Evolutionary conservation across 2,888 invertebrate species (phyloP), one percentile per base, ranked within the genome.

Genomic region (Cataglyphis livida): DNA sequence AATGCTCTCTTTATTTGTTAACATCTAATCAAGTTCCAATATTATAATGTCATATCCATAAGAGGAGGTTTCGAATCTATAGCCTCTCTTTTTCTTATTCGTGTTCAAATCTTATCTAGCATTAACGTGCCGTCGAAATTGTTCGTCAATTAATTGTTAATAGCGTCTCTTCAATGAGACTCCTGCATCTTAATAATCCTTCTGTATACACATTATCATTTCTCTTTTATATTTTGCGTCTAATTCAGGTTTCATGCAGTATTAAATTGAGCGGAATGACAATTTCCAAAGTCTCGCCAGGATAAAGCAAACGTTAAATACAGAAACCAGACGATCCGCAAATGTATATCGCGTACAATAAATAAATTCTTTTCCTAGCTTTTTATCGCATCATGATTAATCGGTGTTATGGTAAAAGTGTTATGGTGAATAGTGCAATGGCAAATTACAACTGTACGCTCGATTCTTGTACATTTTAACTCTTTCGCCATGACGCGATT

Each of bases 401-500:
- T 59, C 32, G 10, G 25, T 66, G 48, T n/a, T 48, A 68, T 10
- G 41, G 18, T 12, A 6, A n/a, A 18, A 76, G 54, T 21, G 28
- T 28, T 28, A 28, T 28, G 28, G 28, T 28, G 25, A 28, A n/a
- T 18, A 64, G 18, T 25, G 9, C n/a, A 51, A 57, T 68, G 15
- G 54, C 68, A 51, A 51, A 57, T 76, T 78, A 78, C 51, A 51
- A 64, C 1, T 51, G 3, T 28, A 38, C 38, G 18, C 10, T 21
- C 54, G 35, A 41, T 21, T 54, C 21, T 32, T 10, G 1, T 57
- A 28, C 28, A 68, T 32, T 38, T 76, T 51, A 28, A 21, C 57
- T 28, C 57, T 68, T 78, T 78, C 78, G 41, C 68, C 38, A 28
- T 18, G 44, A 44, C 66, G 68, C 68, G 28, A 68, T 57, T 32